Percentiles rank a stretch among this genome's conserved stretches.
Evolutionary conservation across 2,113 vertebrate species (phyloP).

Genomic region (Corydoras sp.): DNA sequence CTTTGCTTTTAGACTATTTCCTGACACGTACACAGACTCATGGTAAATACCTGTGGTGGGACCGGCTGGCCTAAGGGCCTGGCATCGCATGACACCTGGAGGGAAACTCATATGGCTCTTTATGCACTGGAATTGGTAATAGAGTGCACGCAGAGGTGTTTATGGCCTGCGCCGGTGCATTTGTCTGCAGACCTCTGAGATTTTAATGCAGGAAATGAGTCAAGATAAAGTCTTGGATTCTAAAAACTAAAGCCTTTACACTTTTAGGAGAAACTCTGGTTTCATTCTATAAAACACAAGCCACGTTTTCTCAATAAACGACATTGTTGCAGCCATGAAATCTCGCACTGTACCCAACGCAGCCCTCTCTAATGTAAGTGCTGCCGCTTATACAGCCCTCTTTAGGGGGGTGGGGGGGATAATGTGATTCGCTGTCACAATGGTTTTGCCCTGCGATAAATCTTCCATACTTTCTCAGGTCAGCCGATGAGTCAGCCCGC

Average conservation of each 20-base stretch:
- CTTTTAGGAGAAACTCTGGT: too few species aligned
- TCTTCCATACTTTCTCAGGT: conserved; percentile 36
- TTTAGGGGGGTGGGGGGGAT: background rate
- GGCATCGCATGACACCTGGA: conserved; percentile 14
- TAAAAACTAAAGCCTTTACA: background rate
- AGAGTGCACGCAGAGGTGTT: conserved; percentile 9
- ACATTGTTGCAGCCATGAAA: too few species aligned
- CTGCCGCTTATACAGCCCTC: too few species aligned
- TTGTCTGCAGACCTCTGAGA: conserved; percentile 13
- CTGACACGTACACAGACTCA: conserved; percentile 30
- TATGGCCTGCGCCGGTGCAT: background rate
- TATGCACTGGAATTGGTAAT: conserved; percentile 13
- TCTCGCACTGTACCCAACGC: too few species aligned
- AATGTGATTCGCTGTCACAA: conserved; percentile 23
- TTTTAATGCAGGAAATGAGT: conserved; percentile 5
- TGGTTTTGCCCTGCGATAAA: conserved; percentile 38
- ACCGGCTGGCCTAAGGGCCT: conserved; percentile 17
- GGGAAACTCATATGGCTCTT: background rate
- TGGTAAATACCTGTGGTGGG: conserved; percentile 33
- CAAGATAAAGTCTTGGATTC: background rate
- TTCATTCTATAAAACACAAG: too few species aligned
- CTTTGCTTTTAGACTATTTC: conserved; percentile 12
- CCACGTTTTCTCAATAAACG: too few species aligned
- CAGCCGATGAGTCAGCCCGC: conserved; percentile 23
- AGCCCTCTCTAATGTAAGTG: too few species aligned